A percentile compares a stretch with the other conserved stretches of the same genome.
Conservation (phyloP, 2,888 invertebrate species). For the Megastigmus dorsalis region DNA sequence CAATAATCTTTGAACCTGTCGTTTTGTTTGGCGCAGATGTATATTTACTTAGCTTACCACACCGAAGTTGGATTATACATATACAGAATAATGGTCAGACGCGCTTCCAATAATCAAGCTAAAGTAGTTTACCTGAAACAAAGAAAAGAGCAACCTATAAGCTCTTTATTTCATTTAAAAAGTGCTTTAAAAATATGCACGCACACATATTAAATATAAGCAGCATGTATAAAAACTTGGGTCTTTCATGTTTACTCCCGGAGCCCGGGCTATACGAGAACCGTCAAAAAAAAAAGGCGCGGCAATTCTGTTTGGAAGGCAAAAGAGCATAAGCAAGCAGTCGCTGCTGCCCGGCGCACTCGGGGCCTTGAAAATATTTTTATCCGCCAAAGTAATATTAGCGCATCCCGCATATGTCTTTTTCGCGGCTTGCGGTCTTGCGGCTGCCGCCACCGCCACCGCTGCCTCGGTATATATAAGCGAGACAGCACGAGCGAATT, state of each 20-base stretch:
- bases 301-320: too few species aligned
- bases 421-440: slow-evolving; percentile 34
- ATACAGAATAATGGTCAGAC: too few species aligned
- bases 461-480: too few species aligned
- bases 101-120: too few species aligned
- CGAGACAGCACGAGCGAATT: too few species aligned
- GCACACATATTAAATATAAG: background rate
- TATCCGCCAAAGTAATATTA: slow-evolving; percentile 8
- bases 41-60: background rate
- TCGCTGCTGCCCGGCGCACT: too few species aligned
- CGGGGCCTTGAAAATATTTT: slow-evolving; percentile 35
- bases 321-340: too few species aligned
- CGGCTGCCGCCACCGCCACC: slow-evolving; percentile 7
- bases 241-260: too few species aligned
- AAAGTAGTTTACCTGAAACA: slow-evolving; percentile 13
- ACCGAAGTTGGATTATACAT: background rate
- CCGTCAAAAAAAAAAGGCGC: background rate
- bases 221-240: background rate
- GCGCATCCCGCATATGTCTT: slow-evolving; percentile 9
- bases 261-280: background rate
- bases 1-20: too few species aligned
- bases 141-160: too few species aligned
- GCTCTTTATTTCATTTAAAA: too few species aligned
- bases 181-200: slow-evolving; percentile 1
- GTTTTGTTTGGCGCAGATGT: too few species aligned